Evolutionary conservation across 2,113 vertebrate species (phyloP), one percentile per base, ranked within the genome.

Genomic region (Balaeniceps rex): DNA sequence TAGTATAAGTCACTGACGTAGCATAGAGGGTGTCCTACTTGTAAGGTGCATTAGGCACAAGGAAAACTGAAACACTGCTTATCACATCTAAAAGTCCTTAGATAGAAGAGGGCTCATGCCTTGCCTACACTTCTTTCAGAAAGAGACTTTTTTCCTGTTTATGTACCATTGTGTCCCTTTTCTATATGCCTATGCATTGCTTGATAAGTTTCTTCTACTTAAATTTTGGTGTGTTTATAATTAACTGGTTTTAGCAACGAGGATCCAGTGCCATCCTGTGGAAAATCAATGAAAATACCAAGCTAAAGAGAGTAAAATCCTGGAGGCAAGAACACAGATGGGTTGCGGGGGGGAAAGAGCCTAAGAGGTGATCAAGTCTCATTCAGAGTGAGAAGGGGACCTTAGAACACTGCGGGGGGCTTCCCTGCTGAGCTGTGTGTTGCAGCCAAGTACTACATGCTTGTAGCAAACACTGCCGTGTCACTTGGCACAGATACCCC

Each of bases 181-280:
- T 71, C n/a, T 70, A 5, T 66, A 29, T 12, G 19, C 19, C 14
- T 90, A 1, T 28, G 8, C 17, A 26, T 16, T 65, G 12, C 54
- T 65, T 64, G 19, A 1, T 28, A 81, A 33, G 3, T 81, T 54
- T 74, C 23, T 70, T 57, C 40, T 34, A 29, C 3, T 58, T 90
- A 36, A 74, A n/a, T 75, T 92, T 76, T 66, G 12, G 3, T 86
- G 25, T 55, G 55, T 3, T 36, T 47, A 7, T 23, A 79, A 75
- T 57, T 68, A 38, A 54, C 16, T 54, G 4, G 5, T 83, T 77
- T 93, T 91, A 82, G 52, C 61, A 29, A 19, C 3, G 19, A 86
- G 57, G n/a, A 65, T 75, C n/a, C 71, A 97, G 94, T 87, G 96
- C 97, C 97, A 98, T 82, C 97, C 83, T 49, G 95, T 91, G 98